Evolutionary conservation across 1,140 invertebrate genomes (phyloP), one percentile per base, ranked within the genome.

Genomic region (Euglossa dilemma): DNA sequence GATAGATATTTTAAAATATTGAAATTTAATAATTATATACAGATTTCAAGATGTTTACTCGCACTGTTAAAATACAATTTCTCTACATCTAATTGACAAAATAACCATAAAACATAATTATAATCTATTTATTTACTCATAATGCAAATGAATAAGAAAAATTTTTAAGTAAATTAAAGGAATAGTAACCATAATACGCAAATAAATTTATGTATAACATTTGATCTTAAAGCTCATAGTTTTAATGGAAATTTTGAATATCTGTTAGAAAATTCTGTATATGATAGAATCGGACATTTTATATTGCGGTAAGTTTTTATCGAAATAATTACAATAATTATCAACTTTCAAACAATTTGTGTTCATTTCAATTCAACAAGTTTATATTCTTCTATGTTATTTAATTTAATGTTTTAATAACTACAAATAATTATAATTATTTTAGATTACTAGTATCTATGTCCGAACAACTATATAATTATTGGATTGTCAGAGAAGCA

Each of bases 281-380:
- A 95, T 72, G 95, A 96, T 85, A 94, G 93, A 81, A 92, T 95
- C 70, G 95, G 95, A 74, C 95, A 96, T 87, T 96, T 95, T 89
- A 93, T 93, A 83, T 88, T 96, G n/a, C 94, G 95, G 92, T 93
- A 94, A 87, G 80, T 92, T 88, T 91, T 83, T 86, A 94, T 77
- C 69, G 91, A 12, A 88, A 91, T 47, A 70, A 90, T 16, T 67
- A 7, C 54, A 8, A 43, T n/a, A 57, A 25, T 14, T 52, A 50
- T 93, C 94, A 91, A 75, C 87, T 54, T 82, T 87, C 5, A 6
- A 50, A 11, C 2, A 36, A 36, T 36, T 36, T 1, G 1, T 36
- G 36, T 36, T 36, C 36, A 36, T 36, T 36, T 36, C 36, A 61
- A 57, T 23, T 57, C 12, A 54, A 14, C 86, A 63, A 25, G 52